A percentile compares a stretch with the other conserved stretches of the same genome.
phyloP scores from a whole-genome alignment of 2,888 invertebrate genomes.

The Crepidodera aurea region DNA sequence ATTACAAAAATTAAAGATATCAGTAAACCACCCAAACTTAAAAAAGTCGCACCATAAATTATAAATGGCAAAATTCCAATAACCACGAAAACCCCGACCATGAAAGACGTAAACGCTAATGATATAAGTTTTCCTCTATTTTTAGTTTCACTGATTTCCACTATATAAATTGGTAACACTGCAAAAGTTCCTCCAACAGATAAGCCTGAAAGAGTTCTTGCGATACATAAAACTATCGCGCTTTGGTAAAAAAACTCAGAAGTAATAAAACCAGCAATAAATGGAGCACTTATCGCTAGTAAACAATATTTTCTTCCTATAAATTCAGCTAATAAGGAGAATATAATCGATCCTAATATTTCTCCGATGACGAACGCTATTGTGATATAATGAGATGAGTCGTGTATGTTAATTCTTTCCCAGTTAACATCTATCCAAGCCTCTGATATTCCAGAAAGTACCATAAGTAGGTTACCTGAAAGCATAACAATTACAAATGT shows the following conservation, averaged over 20 bases:
- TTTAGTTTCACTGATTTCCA: background rate
- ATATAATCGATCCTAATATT: conserved; percentile 1
- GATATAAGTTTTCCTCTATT: background rate
- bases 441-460: background rate
- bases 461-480: background rate
- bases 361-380: background rate
- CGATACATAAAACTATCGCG: background rate
- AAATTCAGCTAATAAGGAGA: conserved; percentile 3
- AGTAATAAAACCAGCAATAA: background rate
- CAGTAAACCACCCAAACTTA: background rate
- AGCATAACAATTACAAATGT: background rate
- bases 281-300: background rate
- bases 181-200: background rate
- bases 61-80: background rate
- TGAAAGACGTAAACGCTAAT: background rate
- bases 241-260: background rate
- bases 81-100: no score
- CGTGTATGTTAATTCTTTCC: background rate
- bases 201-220: background rate
- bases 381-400: background rate
- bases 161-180: conserved; percentile 8
- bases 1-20: background rate
- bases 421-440: background rate
- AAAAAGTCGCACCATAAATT: background rate
- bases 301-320: conserved; percentile 7